Percentiles rank a stretch among this genome's conserved stretches.
Evolutionary conservation across 2,797 vertebrate genomes (phyloP).

Genomic region (Chelmon rostratus): DNA sequence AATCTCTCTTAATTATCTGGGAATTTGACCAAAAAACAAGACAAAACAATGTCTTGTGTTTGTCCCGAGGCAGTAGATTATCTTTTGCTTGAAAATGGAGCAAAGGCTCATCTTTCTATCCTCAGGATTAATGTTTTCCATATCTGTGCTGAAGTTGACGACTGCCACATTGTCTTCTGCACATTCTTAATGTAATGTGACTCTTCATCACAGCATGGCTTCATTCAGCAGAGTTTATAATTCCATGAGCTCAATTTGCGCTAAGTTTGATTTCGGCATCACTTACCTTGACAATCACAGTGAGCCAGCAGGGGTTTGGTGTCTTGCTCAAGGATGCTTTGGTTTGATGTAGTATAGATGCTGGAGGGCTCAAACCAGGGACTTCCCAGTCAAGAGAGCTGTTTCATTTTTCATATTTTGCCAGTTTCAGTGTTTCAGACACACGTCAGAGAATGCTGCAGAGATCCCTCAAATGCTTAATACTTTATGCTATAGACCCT

Average conservation of each 20-base stretch:
- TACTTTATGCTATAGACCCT: conserved; percentile 25
- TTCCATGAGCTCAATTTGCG: background rate
- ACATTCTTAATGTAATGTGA: background rate
- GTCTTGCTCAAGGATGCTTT: conserved; percentile 20
- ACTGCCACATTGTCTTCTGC: background rate
- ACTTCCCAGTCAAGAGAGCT: conserved; percentile 1
- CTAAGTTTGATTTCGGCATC: background rate
- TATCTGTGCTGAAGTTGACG: background rate
- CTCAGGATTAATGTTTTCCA: background rate
- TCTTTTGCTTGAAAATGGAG: background rate
- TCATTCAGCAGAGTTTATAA: background rate
- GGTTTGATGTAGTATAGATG: background rate
- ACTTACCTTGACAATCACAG: too few species aligned
- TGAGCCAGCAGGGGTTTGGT: background rate
- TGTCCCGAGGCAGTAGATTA: background rate
- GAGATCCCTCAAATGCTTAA: conserved; percentile 29
- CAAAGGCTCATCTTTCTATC: background rate
- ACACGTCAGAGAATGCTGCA: conserved; percentile 11
- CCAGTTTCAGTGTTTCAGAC: conserved; percentile 22
- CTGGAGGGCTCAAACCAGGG: conserved; percentile 6
- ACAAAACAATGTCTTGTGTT: background rate
- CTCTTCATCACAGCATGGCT: background rate
- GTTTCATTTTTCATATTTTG: conserved; percentile 40
- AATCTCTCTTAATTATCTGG: background rate
- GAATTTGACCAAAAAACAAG: background rate